Evolutionary conservation across 2,888 invertebrate species (phyloP).

Genomic region (Biston stratarius): DNA sequence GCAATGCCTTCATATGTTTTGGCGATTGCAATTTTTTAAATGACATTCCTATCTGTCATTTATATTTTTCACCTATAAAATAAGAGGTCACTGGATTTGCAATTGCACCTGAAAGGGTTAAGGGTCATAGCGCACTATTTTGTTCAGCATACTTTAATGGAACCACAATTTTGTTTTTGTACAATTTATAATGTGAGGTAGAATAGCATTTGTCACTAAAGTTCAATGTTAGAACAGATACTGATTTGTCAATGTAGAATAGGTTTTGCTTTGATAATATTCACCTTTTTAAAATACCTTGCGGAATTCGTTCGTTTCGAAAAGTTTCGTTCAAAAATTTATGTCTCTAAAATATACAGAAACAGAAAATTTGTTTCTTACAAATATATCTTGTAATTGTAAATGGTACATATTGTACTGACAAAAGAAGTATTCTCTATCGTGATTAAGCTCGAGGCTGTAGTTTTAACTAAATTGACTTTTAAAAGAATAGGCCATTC

Average conservation of each 20-base stretch:
- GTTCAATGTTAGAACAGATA: constrained; percentile 7
- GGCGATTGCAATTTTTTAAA: constrained; percentile 55
- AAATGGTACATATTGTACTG: background rate
- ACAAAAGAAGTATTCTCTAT: no score
- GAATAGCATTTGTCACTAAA: constrained; percentile 45
- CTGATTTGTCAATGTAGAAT: constrained; percentile 9
- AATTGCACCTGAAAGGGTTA: constrained; percentile 30
- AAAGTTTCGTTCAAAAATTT: background rate
- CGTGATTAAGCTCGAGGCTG: no score
- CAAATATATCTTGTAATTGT: background rate
- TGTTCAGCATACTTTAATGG: constrained; percentile 5
- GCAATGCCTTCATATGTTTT: constrained; percentile 83
- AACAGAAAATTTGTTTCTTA: background rate
- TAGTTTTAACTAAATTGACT: background rate
- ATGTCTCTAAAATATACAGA: background rate
- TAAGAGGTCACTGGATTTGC: constrained; percentile 48
- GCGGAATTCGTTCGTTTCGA: background rate
- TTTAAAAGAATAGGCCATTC: background rate
- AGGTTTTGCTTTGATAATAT: constrained; percentile 20
- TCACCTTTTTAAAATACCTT: constrained; percentile 27
- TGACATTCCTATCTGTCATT: constrained; percentile 52
- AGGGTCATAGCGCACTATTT: constrained; percentile 24
- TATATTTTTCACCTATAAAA: constrained; percentile 74
- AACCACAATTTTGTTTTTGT: constrained; percentile 2
- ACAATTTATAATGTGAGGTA: constrained; percentile 44